Evolutionary conservation across 2,113 vertebrate species (phyloP).

Genomic region (Rhinopomastus cyanomelas): DNA sequence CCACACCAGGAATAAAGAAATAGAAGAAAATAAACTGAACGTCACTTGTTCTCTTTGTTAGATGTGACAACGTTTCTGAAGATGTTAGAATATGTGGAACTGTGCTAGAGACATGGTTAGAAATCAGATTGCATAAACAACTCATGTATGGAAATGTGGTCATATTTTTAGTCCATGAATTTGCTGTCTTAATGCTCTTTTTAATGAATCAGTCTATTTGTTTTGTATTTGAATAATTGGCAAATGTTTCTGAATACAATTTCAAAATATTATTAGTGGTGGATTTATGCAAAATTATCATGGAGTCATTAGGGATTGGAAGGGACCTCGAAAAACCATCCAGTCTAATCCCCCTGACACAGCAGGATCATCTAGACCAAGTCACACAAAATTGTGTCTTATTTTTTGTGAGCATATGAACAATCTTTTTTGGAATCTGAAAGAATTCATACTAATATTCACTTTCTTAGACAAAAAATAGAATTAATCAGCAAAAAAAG

Average conservation of each 20-base stretch:
- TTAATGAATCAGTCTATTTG: not conserved
- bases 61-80: not conserved
- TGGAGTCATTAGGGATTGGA: too few species aligned
- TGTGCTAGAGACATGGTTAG: not conserved
- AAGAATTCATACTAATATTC: not conserved
- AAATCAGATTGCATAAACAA: not conserved
- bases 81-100: not conserved
- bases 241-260: constrained; percentile 46
- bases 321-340: too few species aligned
- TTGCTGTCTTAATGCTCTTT: not conserved
- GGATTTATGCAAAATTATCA: constrained; percentile 22
- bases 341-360: too few species aligned
- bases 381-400: too few species aligned
- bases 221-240: constrained; percentile 15
- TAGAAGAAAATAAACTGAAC: not conserved
- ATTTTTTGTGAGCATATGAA: not conserved
- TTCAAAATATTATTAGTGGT: constrained; percentile 57
- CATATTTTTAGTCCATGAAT: not conserved
- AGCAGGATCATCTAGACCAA: too few species aligned
- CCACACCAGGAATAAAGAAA: not conserved
- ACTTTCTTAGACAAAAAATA: constrained; percentile 35
- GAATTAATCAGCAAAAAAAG: constrained; percentile 26
- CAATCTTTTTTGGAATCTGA: not conserved
- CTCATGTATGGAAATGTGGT: not conserved
- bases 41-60: not conserved